phyloP scores from a whole-genome alignment of 2,797 vertebrate species.

The Benthosema pterotum region DNA sequence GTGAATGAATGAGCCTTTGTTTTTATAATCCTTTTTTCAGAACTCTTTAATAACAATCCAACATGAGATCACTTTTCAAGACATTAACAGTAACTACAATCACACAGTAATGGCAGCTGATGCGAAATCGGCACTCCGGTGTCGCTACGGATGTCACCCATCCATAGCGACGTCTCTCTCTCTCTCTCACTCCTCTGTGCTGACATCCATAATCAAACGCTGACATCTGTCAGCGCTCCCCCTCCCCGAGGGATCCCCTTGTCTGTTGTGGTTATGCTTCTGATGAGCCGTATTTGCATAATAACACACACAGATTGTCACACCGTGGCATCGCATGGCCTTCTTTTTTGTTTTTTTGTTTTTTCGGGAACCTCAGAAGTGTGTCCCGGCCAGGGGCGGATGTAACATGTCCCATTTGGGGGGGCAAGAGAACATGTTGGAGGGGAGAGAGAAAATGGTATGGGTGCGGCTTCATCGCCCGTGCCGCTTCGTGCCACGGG shows the following conservation, averaged over 20 bases:
- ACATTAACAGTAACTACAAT: conserved; percentile 48
- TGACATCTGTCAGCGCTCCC: conserved; percentile 79
- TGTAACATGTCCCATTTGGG: no score
- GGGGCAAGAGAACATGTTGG: no score
- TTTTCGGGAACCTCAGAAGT: background rate
- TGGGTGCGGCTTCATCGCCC: no score
- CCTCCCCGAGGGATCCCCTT: conserved; percentile 69
- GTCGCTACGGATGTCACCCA: no score
- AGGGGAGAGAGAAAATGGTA: no score
- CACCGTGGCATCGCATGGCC: background rate
- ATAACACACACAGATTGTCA: conserved; percentile 50
- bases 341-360: no score
- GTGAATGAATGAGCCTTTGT: background rate
- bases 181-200: conserved; percentile 49
- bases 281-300: conserved; percentile 71
- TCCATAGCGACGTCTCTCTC: no score
- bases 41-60: conserved; percentile 49
- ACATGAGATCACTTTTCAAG: conserved; percentile 56
- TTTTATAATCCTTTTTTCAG: background rate
- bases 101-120: conserved; percentile 49
- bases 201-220: conserved; percentile 78
- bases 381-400: no score
- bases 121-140: conserved; percentile 33
- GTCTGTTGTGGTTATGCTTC: conserved; percentile 75
- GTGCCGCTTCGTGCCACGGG: no score